Evolutionary conservation across 2,797 vertebrate genomes (phyloP).

Genomic region (Trachurus trachurus): DNA sequence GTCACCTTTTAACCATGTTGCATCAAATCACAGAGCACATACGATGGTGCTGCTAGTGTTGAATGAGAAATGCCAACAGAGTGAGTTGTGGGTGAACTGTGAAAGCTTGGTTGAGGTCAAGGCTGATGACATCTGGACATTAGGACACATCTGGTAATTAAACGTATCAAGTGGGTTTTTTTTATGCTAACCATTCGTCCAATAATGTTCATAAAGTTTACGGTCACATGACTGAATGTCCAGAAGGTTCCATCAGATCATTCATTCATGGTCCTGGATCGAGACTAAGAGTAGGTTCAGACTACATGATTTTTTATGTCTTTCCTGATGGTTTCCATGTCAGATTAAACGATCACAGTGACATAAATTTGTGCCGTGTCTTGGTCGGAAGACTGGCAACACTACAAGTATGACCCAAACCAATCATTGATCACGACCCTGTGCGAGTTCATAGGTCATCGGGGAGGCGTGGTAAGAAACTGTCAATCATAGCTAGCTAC

Average conservation of each 20-base stretch:
- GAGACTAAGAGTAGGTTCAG: not conserved
- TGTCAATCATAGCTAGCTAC: too few relatives aligned
- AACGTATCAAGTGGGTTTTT: not conserved
- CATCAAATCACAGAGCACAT: not conserved
- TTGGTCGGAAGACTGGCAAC: too few relatives aligned
- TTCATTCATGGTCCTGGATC: not conserved
- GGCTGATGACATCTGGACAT: not conserved
- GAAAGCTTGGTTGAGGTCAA: constrained; percentile 2
- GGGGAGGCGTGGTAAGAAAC: too few relatives aligned
- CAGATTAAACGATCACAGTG: too few relatives aligned
- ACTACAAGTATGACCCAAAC: too few relatives aligned
- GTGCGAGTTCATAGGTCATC: too few relatives aligned
- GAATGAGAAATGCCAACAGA: not conserved
- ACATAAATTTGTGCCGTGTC: too few relatives aligned
- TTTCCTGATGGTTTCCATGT: too few relatives aligned
- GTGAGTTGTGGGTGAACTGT: not conserved
- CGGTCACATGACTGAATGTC: not conserved
- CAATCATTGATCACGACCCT: too few relatives aligned
- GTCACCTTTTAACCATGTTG: not conserved
- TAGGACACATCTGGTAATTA: not conserved
- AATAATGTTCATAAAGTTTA: not conserved
- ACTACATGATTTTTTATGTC: too few relatives aligned
- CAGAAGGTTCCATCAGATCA: not conserved
- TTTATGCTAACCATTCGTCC: not conserved
- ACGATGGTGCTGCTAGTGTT: not conserved